Conservation (phyloP, 30 jellyfish, hydroid and myxozoan genomes). For the Cassiopea andromeda region DNA sequence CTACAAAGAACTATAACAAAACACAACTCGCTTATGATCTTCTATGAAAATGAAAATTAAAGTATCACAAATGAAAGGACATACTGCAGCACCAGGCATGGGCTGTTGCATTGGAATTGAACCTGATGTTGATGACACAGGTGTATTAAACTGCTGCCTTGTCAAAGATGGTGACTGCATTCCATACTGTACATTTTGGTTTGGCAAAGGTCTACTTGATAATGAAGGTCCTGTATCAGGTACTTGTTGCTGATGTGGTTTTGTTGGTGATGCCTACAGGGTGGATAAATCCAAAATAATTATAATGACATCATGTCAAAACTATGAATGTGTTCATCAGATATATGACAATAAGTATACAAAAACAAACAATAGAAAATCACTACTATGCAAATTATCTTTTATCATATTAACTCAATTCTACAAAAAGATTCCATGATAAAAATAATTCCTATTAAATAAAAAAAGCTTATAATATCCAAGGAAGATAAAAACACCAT, state of each 20-base stretch:
- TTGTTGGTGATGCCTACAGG: slow-evolving; percentile 44
- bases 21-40: too few species aligned
- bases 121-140: slow-evolving; percentile 1
- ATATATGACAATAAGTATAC: too few species aligned
- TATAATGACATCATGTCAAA: not conserved
- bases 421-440: too few species aligned
- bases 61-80: not conserved
- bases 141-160: slow-evolving; percentile 50
- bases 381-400: too few species aligned
- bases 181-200: slow-evolving; percentile 50
- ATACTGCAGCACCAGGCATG: slow-evolving; percentile 18
- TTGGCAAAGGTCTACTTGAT: slow-evolving; percentile 45
- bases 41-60: not conserved
- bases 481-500: too few species aligned
- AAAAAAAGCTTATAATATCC: too few species aligned
- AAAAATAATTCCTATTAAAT: too few species aligned
- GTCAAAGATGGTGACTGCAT: slow-evolving; percentile 63
- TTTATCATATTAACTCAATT: too few species aligned
- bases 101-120: slow-evolving; percentile 28
- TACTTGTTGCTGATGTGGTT: slow-evolving; percentile 14
- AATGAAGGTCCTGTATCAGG: slow-evolving; percentile 51
- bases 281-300: not conserved
- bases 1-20: too few species aligned
- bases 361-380: too few species aligned
- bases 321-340: too few species aligned